These are phyloP conservation scores for Sitta europaea DNA, from an alignment of 2,113 vertebrate species.

Conservation along the genomic window DNA sequence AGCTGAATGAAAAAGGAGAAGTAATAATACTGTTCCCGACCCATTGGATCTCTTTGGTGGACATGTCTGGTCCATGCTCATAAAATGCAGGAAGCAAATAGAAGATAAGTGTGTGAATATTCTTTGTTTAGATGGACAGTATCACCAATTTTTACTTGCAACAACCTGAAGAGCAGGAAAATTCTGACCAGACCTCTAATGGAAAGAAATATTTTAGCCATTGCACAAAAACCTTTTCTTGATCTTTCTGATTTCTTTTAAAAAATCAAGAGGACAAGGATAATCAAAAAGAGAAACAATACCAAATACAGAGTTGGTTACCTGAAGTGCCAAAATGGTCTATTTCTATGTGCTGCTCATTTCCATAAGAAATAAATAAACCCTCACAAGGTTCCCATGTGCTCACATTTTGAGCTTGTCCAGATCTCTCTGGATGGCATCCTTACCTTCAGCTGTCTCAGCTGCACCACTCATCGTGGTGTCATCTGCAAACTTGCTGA, in stretches of 20 bases:
- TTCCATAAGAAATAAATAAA: background rate
- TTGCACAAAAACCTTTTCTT: background rate
- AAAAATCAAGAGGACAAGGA: background rate
- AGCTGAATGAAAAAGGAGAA: constrained; percentile 76
- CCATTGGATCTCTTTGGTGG: constrained; percentile 77
- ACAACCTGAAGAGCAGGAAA: background rate
- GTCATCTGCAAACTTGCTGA: background rate
- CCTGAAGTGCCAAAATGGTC: background rate
- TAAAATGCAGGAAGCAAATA: constrained; percentile 78
- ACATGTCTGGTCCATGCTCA: constrained; percentile 81
- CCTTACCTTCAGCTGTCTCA: background rate
- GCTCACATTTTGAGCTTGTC: background rate
- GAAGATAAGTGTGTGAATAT: constrained; percentile 69
- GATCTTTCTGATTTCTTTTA: background rate
- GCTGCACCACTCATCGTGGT: rapidly evolving
- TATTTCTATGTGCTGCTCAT: background rate
- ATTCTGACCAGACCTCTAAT: background rate
- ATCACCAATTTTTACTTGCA: background rate
- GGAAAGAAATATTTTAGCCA: background rate
- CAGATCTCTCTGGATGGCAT: background rate
- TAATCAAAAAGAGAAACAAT: background rate
- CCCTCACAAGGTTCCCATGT: background rate
- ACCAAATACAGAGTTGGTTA: background rate
- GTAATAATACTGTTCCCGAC: constrained; percentile 74
- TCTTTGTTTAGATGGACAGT: background rate